Base-by-base conservation (phyloP, 1,140 invertebrate genomes). In the Alviniconcha marisindica region DNA sequence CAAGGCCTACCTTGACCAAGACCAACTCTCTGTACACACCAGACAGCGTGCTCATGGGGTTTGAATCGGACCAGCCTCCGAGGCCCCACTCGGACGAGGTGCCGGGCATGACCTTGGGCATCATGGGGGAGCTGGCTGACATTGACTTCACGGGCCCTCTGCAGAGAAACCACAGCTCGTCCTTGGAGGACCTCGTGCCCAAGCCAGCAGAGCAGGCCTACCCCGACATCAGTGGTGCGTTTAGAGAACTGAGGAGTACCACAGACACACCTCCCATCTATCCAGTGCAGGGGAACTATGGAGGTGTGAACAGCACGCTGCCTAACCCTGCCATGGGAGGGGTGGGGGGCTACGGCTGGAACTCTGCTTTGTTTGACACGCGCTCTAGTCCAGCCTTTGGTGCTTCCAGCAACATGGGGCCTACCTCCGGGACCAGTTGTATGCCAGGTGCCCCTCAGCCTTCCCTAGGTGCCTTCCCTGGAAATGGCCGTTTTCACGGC, bases 161-260 rank as follows among this genome's bases (percentile, higher is more conserved):
- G n/a, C 48, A 74, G 44, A 82, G 21, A 66, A 48, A 80, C 38
- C 54, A 38, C 24, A 87, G 83, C 60, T 80, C 86, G 3, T 87
- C 87, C 21, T 24, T 84, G 24, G 87, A 89, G 56, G 86, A 87
- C 56, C 42, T 87, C 5, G 76, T 33, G 51, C n/a, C 48, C 51
- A 85, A 79, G 10, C 56, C 56, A 33, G 81, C 31, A 15, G 38
- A 82, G 24, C 79, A 83, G 77, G 44, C 86, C 4, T 92, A 92
- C 73, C 91, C 90, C 71, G 90, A 92, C 81, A 90, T 91, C 24
- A 90, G 90, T 77, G 85, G 85, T 84, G 89, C 87, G 21, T 92
- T 92, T 85, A 86, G 77, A 69, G 89, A 89, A 56, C 33, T 90
- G 28, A 69, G 63, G 33, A 21, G 42, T 10, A 28, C 60, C 40